These are phyloP conservation scores for Chironomus tepperi DNA, from an alignment of 1,140 invertebrate genomes.

Conservation along the genomic window DNA sequence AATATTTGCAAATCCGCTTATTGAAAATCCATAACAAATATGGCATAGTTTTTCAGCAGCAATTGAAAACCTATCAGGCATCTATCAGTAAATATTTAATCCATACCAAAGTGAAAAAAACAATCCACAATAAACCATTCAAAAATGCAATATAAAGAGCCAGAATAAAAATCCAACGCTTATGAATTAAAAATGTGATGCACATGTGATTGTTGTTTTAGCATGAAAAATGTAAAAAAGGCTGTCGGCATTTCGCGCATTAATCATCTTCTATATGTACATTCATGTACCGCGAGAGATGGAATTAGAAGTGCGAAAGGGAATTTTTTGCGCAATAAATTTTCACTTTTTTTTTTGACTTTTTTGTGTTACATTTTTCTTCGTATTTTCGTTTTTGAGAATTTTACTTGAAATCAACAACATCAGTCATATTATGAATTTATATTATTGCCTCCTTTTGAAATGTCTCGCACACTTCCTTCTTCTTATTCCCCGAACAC, in stretches of 20 bases:
- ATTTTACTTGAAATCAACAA: neutral
- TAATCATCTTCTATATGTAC: neutral
- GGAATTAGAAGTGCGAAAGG: constrained; percentile 1
- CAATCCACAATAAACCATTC: too few relatives aligned
- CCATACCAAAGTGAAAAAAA: too few relatives aligned
- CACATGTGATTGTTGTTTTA: constrained; percentile 13
- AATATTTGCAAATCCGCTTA: too few relatives aligned
- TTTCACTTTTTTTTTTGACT: neutral
- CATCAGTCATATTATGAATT: neutral
- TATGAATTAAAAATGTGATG: constrained; percentile 14
- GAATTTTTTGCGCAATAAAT: neutral
- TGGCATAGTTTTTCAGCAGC: too few relatives aligned
- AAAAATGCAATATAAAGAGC: too few relatives aligned
- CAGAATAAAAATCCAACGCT: neutral
- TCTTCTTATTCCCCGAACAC: neutral
- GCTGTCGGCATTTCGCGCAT: neutral
- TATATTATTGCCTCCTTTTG: neutral
- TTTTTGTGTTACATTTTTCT: too few relatives aligned
- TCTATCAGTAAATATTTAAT: too few relatives aligned
- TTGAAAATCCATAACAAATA: too few relatives aligned
- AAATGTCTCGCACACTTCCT: neutral
- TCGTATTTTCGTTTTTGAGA: neutral
- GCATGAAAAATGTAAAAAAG: constrained; percentile 3
- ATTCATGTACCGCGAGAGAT: neutral
- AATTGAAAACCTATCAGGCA: too few relatives aligned